Conservation (phyloP, 2,797 vertebrate species). For the Smutsia gigantea region DNA sequence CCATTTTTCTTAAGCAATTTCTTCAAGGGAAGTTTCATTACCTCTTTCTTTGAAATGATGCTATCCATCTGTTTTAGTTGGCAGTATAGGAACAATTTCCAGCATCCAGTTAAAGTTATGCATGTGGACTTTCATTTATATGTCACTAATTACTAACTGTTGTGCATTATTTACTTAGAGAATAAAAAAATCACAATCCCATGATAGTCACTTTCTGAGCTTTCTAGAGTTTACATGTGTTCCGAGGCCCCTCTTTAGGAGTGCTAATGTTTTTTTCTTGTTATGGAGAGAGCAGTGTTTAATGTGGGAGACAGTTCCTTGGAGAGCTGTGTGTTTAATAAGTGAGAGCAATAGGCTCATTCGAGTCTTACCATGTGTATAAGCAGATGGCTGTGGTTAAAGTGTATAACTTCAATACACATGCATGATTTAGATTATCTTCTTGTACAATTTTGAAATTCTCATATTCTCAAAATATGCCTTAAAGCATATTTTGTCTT, state of each 20-base stretch:
- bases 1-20: conserved; percentile 56
- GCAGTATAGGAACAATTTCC: conserved; percentile 50
- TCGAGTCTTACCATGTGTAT: not conserved
- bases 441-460: not conserved
- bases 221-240: not conserved
- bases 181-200: conserved; percentile 34
- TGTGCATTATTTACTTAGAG: conserved; percentile 41
- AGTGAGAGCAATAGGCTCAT: not conserved
- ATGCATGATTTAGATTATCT: not conserved
- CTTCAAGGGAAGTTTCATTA: conserved; percentile 66
- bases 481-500: not conserved
- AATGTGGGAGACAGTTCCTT: not conserved
- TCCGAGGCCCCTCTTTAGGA: not conserved
- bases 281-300: not conserved
- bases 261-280: not conserved
- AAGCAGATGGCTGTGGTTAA: not conserved
- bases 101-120: conserved; percentile 60
- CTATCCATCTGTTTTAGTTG: conserved; percentile 71
- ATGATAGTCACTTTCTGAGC: conserved; percentile 19
- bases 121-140: conserved; percentile 40
- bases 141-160: conserved; percentile 50
- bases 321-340: not conserved
- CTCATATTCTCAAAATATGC: not conserved
- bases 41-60: conserved; percentile 68
- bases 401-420: not conserved